phyloP scores from a whole-genome alignment of 2,888 invertebrate species.

The Leptarthrus brevirostris region DNA sequence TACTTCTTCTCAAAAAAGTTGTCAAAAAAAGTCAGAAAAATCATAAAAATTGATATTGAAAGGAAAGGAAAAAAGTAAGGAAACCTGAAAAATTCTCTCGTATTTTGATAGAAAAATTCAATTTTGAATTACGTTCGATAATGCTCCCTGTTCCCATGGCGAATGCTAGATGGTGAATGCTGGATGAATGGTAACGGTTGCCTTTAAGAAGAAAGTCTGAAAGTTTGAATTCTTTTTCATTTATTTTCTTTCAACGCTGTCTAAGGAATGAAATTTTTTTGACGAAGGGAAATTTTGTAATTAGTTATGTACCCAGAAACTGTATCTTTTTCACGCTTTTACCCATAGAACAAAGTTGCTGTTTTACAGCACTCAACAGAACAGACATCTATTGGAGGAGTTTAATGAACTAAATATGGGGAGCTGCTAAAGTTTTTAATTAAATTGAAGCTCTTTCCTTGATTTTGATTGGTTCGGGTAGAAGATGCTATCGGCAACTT shows the following conservation, averaged over 20 bases:
- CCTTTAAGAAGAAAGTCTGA: too few species aligned
- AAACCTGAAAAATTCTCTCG: not conserved
- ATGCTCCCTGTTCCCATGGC: not conserved
- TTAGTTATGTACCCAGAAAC: constrained; percentile 48
- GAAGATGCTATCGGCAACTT: not conserved
- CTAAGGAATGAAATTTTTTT: constrained; percentile 26
- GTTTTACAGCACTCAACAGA: too few species aligned
- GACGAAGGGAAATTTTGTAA: constrained; percentile 51
- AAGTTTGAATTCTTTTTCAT: constrained; percentile 1
- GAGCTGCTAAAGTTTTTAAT: constrained; percentile 38
- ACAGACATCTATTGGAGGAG: not conserved
- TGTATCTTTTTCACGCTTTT: constrained; percentile 2
- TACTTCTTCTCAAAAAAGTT: not conserved
- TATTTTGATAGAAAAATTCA: not conserved
- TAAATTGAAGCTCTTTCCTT: constrained; percentile 19
- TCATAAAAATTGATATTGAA: not conserved
- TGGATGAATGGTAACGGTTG: not conserved
- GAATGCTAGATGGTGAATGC: not conserved
- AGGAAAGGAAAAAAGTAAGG: not conserved
- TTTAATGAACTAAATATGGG: constrained; percentile 33
- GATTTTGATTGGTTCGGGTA: not conserved
- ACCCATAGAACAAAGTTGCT: too few species aligned
- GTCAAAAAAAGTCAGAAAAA: not conserved
- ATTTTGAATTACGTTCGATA: not conserved
- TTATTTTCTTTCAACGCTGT: not conserved